Evolutionary conservation across 2,888 invertebrate species (phyloP).

Genomic region (Drosophila prostipennis): DNA sequence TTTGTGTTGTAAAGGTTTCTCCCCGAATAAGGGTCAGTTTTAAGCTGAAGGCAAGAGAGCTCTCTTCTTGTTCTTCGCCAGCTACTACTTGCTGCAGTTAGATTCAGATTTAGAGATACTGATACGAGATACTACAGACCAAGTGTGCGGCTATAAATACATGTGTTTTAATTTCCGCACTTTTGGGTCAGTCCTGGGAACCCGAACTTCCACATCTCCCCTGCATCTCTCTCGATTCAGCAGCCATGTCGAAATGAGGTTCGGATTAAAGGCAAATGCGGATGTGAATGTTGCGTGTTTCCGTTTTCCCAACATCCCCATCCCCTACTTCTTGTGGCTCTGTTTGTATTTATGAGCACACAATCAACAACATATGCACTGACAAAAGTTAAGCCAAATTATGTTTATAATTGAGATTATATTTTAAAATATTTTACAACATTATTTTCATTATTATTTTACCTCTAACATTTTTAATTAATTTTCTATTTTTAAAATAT

Average conservation of each 20-base stretch:
- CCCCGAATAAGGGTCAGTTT: slow-evolving; percentile 60
- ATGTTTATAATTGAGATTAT: neutral
- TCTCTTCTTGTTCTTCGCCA: slow-evolving; percentile 19
- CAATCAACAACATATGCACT: slow-evolving; percentile 7
- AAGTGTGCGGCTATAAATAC: slow-evolving; percentile 74
- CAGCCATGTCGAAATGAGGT: slow-evolving; percentile 46
- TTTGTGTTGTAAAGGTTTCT: slow-evolving; percentile 37
- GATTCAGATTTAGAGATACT: slow-evolving; percentile 52
- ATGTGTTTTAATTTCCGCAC: slow-evolving; percentile 80
- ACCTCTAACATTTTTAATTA: no score
- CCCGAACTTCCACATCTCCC: neutral
- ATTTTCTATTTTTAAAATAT: neutral
- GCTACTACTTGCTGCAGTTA: slow-evolving; percentile 44
- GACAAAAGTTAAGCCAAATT: no score
- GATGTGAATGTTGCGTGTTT: slow-evolving; percentile 68
- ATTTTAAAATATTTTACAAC: neutral
- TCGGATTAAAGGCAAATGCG: slow-evolving; percentile 71
- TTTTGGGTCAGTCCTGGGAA: slow-evolving; percentile 72
- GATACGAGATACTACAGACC: slow-evolving; percentile 32
- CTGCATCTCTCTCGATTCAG: slow-evolving; percentile 17
- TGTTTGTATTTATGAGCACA: slow-evolving; percentile 63
- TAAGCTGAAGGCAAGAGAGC: slow-evolving; percentile 63
- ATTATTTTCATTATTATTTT: neutral
- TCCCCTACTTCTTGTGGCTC: slow-evolving; percentile 14
- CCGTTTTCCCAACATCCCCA: slow-evolving; percentile 49